Conservation (phyloP, 2,797 vertebrate species). For the Melanotaenia maccullochi region DNA sequence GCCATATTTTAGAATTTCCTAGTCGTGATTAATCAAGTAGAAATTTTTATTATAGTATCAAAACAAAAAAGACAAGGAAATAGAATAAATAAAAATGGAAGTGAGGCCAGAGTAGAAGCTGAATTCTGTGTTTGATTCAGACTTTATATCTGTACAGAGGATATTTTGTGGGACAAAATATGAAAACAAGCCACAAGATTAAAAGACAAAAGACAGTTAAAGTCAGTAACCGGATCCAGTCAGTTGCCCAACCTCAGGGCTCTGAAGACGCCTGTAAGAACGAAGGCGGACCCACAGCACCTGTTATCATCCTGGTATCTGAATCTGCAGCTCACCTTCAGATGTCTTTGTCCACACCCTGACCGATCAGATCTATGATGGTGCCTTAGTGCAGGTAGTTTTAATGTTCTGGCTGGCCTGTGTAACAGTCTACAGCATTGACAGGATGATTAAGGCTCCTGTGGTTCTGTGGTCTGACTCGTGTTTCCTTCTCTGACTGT, state of each 20-base stretch:
- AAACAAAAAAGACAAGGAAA: too few species aligned
- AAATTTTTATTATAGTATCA: too few species aligned
- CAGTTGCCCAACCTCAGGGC: not conserved
- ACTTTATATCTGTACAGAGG: not conserved
- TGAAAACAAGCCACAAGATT: not conserved
- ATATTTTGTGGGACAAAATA: not conserved
- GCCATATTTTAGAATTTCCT: too few species aligned
- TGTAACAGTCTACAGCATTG: not conserved
- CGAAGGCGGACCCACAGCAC: not conserved
- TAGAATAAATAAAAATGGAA: too few species aligned
- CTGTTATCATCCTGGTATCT: not conserved
- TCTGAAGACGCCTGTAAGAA: not conserved
- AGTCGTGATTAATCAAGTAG: too few species aligned
- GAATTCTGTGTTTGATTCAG: too few species aligned
- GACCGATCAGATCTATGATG: not conserved
- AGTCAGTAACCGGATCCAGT: not conserved
- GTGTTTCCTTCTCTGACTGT: conserved; percentile 20
- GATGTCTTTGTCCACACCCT: not conserved
- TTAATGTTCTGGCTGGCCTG: too few species aligned
- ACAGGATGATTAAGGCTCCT: not conserved
- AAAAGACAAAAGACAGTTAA: not conserved
- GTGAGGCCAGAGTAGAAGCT: not conserved
- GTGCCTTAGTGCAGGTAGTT: not conserved
- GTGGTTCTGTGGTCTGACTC: conserved; percentile 5
- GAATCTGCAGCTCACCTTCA: not conserved